phyloP scores from a whole-genome alignment of 1,140 invertebrate genomes.

The Semibalanus balanoides region DNA sequence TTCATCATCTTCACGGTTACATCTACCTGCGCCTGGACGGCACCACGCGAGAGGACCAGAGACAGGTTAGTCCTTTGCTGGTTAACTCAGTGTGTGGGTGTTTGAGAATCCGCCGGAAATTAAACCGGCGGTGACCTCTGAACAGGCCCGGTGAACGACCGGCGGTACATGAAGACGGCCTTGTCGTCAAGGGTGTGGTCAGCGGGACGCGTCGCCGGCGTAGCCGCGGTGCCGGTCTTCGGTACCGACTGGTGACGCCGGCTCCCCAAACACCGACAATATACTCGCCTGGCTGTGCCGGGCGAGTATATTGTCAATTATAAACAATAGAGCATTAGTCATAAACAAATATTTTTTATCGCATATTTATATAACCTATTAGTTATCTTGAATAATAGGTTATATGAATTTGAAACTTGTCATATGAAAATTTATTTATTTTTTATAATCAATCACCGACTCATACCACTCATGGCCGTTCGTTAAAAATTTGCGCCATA shows the following conservation, averaged over 20 bases:
- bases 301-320: too few relatives aligned
- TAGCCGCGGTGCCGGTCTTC: not conserved
- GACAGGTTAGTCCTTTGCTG: constrained; percentile 47
- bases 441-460: too few relatives aligned
- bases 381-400: too few relatives aligned
- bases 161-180: not conserved
- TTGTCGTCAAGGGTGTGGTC: not conserved
- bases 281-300: too few relatives aligned
- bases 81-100: constrained; percentile 14
- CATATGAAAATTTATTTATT: too few relatives aligned
- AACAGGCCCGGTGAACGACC: not conserved
- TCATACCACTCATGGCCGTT: too few relatives aligned
- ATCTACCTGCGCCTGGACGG: constrained; percentile 94
- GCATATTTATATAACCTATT: too few relatives aligned
- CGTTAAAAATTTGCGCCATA: too few relatives aligned
- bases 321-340: too few relatives aligned
- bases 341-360: too few relatives aligned
- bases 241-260: not conserved
- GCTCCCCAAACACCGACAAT: too few relatives aligned
- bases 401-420: too few relatives aligned
- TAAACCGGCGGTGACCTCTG: not conserved
- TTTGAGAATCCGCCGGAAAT: not conserved
- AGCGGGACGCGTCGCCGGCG: not conserved
- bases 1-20: constrained; percentile 94
- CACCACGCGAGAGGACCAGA: constrained; percentile 85